phyloP scores from a whole-genome alignment of 2,113 vertebrate species.

The Peromyscus californicus region DNA sequence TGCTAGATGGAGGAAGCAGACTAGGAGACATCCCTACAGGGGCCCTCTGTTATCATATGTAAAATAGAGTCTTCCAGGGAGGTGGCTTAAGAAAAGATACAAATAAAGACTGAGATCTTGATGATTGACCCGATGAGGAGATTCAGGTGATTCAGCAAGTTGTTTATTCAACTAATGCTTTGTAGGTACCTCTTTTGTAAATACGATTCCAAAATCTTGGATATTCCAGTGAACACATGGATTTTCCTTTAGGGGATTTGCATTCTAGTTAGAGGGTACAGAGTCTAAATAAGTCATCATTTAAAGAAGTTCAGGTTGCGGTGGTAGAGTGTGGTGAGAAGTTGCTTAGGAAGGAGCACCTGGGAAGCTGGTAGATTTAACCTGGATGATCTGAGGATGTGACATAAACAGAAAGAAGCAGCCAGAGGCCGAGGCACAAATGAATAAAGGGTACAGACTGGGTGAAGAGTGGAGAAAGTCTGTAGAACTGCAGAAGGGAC shows the following conservation, averaged over 20 bases:
- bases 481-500: not conserved
- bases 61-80: not conserved
- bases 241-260: not conserved
- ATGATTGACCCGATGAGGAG: not conserved
- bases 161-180: not conserved
- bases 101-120: not conserved
- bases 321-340: not conserved
- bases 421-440: not conserved
- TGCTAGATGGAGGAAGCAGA: not conserved
- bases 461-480: too few species aligned
- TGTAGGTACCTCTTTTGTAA: not conserved
- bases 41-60: not conserved
- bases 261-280: not conserved
- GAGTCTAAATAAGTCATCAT: not conserved
- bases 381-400: not conserved
- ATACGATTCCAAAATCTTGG: not conserved
- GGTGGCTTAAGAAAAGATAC: not conserved
- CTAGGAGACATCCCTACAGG: not conserved
- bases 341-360: not conserved
- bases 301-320: not conserved
- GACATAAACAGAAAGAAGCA: not conserved
- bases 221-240: not conserved
- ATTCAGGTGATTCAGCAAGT: slow-evolving; percentile 9
- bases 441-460: not conserved
- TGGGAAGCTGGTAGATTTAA: not conserved